Evolutionary conservation across 2,797 vertebrate genomes (phyloP), one percentile per base, ranked within the genome.

Genomic region (Danio kyathit): DNA sequence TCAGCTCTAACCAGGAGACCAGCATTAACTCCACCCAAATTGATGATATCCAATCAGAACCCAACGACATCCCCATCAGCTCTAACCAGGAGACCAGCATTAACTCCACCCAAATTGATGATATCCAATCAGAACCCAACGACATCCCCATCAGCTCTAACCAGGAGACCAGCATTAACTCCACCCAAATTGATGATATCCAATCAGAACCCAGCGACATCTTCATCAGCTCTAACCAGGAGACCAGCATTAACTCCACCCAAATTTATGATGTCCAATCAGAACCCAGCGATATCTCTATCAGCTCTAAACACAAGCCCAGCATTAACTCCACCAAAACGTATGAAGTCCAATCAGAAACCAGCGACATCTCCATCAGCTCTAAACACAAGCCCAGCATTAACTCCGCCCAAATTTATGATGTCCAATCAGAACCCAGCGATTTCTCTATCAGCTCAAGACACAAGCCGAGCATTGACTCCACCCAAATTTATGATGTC

Each of bases 91-190:
- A 52, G 11, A 60, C 67, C 56, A 40, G 29, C 60, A 72, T 17
- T 40, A 73, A 64, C 63, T 67, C 74, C 49, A 63, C 65, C 29
- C 77, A 71, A 14, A 73, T 13, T 40, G 12, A 60, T 66, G 11
- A 48, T 48, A 46, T 5, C 46, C 46, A 52, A 52, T 52, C 49
- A 19, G 49, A 52, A 52, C 14, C 44, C 44, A 70, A 57, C 44
- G 74, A 74, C 82, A 70, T 38, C 61, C 54, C 46, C 56, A 57
- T 76, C 56, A 82, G 61, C 56, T 10, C 67, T 41, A 14, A 72
- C 43, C 29, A 11, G 8, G 43, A 29, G 9, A 7, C 43, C 6
- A 29, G 43, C 43, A 38, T 43, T 11, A 10, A 13, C 46, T 48
- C 46, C 46, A 12, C 46, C 46, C 46, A 48, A 7, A 48, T 7